These are phyloP conservation scores for Margarornis squamiger DNA, from an alignment of 2,797 vertebrate genomes.

Conservation along the genomic window DNA sequence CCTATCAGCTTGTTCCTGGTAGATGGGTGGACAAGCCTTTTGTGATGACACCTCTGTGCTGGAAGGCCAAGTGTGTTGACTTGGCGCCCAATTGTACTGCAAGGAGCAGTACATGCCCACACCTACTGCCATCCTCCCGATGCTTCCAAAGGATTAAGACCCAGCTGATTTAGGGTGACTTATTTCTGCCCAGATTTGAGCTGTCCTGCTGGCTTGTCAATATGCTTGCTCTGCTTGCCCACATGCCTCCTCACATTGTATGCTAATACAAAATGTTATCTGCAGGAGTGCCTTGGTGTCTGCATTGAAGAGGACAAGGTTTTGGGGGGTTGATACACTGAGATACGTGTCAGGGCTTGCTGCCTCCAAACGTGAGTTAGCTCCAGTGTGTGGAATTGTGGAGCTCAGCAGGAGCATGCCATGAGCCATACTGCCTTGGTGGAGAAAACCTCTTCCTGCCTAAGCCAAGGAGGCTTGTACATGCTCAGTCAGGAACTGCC, in stretches of 20 bases:
- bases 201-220: not conserved
- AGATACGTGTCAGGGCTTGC: not conserved
- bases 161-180: not conserved
- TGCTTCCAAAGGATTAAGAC: not conserved
- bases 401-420: rapidly evolving
- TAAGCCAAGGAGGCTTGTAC: not conserved
- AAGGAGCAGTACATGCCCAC: not conserved
- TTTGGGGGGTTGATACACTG: not conserved
- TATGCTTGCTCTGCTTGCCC: not conserved
- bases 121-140: not conserved
- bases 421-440: rapidly evolving
- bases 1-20: not conserved
- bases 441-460: not conserved
- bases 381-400: not conserved
- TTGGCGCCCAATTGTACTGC: not conserved
- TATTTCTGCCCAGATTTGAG: not conserved
- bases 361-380: not conserved
- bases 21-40: not conserved
- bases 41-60: not conserved
- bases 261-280: not conserved
- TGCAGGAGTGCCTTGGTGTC: not conserved
- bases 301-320: not conserved
- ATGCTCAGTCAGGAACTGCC: not conserved
- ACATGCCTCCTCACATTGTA: rapidly evolving
- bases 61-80: not conserved